Conservation (phyloP, 2,797 vertebrate species). For the Momotus momota region DNA sequence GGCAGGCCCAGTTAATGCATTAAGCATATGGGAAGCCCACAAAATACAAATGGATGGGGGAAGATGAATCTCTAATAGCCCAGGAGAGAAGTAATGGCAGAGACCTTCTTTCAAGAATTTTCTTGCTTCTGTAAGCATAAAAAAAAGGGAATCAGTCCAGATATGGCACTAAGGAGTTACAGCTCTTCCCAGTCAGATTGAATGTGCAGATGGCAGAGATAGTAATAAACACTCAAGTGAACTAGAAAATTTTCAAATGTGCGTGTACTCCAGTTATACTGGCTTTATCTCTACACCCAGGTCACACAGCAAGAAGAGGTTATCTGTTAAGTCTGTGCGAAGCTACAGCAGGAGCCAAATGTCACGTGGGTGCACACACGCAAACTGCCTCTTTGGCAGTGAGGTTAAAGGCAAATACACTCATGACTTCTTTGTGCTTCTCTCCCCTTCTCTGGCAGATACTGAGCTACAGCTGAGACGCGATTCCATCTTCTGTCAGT, state of each 20-base stretch:
- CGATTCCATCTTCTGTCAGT: constrained; percentile 96
- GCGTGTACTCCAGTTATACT: not conserved
- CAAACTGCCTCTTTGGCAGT: not conserved
- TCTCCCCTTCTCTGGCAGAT: constrained; percentile 80
- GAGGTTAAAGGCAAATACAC: not conserved
- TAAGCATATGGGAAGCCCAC: not conserved
- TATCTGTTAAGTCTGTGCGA: not conserved
- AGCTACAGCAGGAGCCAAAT: not conserved
- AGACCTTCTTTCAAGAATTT: constrained; percentile 14
- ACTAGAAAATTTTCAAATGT: not conserved
- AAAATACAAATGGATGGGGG: not conserved
- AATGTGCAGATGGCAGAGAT: not conserved
- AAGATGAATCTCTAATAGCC: constrained; percentile 10
- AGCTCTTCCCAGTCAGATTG: not conserved
- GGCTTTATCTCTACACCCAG: not conserved
- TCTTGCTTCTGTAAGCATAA: not conserved
- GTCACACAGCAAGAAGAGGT: not conserved
- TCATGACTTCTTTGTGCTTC: not conserved
- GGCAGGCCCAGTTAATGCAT: not conserved
- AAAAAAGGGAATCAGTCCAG: not conserved
- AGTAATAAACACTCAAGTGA: not conserved
- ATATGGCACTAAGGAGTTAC: not conserved
- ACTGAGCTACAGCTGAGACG: constrained; percentile 92
- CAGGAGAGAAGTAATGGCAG: not conserved
- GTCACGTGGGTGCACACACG: not conserved